Evolutionary conservation across 2,113 vertebrate species (phyloP).

Genomic region (Neogale vison): DNA sequence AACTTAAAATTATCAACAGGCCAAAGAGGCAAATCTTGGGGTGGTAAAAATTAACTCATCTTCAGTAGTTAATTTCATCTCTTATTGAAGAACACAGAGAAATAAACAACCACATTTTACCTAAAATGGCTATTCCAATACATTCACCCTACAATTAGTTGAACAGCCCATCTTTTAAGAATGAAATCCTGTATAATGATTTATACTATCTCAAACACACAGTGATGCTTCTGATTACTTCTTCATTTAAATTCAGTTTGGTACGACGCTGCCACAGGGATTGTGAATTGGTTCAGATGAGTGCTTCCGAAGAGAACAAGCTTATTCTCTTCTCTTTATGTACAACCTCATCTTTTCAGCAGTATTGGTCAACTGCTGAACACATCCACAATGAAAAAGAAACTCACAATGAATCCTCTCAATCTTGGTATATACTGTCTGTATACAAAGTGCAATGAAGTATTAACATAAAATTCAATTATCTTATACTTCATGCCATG

Average conservation of each 20-base stretch:
- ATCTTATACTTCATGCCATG: background rate
- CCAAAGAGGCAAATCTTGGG: background rate
- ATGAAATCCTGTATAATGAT: background rate
- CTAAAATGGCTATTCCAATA: background rate
- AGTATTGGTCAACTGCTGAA: background rate
- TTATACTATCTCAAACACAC: background rate
- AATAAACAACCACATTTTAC: background rate
- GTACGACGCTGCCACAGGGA: background rate
- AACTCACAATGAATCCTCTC: background rate
- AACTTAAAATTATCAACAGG: background rate
- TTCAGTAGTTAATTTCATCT: background rate
- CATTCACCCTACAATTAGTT: background rate
- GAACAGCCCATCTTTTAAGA: background rate
- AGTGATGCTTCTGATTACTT: background rate
- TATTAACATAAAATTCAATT: background rate
- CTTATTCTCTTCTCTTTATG: background rate
- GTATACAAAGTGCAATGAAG: background rate
- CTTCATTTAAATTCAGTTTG: conserved; percentile 45
- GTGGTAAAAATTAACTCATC: background rate
- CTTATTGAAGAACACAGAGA: background rate
- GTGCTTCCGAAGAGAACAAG: background rate
- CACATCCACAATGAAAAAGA: background rate
- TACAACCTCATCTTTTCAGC: background rate
- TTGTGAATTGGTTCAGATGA: background rate
- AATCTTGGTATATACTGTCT: background rate